These are phyloP conservation scores for Exocentrus adspersus DNA, from an alignment of 2,888 invertebrate genomes.

Conservation along the genomic window DNA sequence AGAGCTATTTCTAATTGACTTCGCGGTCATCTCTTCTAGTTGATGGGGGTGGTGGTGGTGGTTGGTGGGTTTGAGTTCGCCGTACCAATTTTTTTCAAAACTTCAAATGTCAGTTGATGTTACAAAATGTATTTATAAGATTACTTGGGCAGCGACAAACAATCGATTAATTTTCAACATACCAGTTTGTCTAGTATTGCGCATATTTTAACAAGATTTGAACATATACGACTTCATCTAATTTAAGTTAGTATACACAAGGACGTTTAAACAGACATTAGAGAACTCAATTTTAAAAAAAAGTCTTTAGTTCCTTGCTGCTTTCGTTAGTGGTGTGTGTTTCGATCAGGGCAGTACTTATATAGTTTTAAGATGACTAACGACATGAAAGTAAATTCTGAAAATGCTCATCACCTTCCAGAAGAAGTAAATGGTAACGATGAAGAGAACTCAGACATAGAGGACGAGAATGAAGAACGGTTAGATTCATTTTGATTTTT, in stretches of 20 bases:
- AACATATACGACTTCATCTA: conserved; percentile 39
- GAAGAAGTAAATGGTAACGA: background rate
- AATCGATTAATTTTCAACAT: background rate
- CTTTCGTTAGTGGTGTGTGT: background rate
- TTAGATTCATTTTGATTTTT: background rate
- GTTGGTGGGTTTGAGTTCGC: too few relatives aligned
- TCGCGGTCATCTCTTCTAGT: too few relatives aligned
- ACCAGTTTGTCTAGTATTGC: conserved; percentile 28
- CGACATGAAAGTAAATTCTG: background rate
- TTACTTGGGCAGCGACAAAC: background rate
- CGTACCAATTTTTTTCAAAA: too few relatives aligned
- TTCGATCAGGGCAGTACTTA: background rate
- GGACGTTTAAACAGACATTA: conserved; percentile 21
- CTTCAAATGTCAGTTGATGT: too few relatives aligned
- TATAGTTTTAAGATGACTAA: conserved; percentile 12
- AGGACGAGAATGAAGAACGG: conserved; percentile 10
- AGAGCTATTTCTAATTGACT: too few relatives aligned
- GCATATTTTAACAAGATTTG: conserved; percentile 42
- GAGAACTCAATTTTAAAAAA: background rate
- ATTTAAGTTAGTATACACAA: conserved; percentile 40
- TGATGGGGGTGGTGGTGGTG: too few relatives aligned
- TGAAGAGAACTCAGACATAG: conserved; percentile 5
- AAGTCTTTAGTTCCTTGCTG: conserved; percentile 21
- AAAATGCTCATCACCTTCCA: background rate
- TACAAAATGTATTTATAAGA: too few relatives aligned